These are phyloP conservation scores for Serrognathus titanus DNA, from an alignment of 2,888 invertebrate species.

Conservation along the genomic window DNA sequence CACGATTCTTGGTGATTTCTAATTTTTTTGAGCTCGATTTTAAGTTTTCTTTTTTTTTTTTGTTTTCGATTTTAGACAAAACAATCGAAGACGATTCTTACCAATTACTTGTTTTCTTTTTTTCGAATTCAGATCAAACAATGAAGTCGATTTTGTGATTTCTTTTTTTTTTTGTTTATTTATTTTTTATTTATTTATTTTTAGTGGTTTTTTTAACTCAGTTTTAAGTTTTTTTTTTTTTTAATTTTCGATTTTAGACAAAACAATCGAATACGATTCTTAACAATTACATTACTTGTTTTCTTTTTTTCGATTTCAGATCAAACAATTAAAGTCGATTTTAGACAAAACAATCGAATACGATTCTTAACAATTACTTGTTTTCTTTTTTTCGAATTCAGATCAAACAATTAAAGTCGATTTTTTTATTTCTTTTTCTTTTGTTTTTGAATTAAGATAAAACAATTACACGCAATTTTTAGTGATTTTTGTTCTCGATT, in stretches of 20 bases:
- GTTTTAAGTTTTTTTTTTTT: not conserved
- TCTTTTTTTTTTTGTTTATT: no score
- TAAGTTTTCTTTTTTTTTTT: not conserved
- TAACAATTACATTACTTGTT: not conserved
- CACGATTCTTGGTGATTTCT: no score
- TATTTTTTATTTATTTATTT: no score
- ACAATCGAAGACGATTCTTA: not conserved
- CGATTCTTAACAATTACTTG: not conserved
- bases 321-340: no score
- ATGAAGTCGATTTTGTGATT: no score
- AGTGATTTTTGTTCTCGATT: no score
- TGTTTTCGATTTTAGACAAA: no score
- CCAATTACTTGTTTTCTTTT: not conserved
- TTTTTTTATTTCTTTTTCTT: no score
- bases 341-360: not conserved
- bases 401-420: no score
- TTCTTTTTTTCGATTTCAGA: not conserved
- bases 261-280: not conserved
- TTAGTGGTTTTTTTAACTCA: no score
- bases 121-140: not conserved
- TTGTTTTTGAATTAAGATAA: no score
- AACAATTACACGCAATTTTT: no score
- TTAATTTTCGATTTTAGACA: not conserved
- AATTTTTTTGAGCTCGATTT: not conserved
- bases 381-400: not conserved